Base-by-base conservation (phyloP, 2,888 invertebrate species). In the Drosophila prolongata region DNA sequence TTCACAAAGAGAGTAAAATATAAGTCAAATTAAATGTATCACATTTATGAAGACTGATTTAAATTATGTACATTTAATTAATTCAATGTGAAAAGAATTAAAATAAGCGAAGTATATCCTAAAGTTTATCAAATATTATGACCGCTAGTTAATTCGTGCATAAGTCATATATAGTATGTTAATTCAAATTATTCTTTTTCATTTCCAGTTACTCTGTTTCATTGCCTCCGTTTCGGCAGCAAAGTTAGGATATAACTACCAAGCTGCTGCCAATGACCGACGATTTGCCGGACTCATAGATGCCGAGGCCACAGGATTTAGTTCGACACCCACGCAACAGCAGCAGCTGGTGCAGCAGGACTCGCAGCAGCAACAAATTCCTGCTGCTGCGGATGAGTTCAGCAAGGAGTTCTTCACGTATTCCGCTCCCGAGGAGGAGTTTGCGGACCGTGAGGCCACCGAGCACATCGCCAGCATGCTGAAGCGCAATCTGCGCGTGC, bases 361-460 rank as follows among this genome's bases (percentile, higher is more conserved):
- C 10, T 55, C 64, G 34, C 13, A 52, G 1, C 44, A 64, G 5
- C 60, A 49, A 3, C 52, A 59, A 11, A 19, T 43, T 30, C 52
- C 61, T 0, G 43, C 59, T 1, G 46, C 66, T 6, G 71, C 37
- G 8, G 77, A 90, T 46, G 90, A 88, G 50, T 88, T 79, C 52
- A 90, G 84, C 62, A 91, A 91, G 67, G 89, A 91, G 66, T 90
- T 88, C 61, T 91, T 77, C 55, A 86, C 89, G 1, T 90, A 90
- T 49, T 69, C 89, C 3, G 91, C 91, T 5, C 91, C 91, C 14
- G 91, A 90, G 57, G 91, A 91, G 44, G 90, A 90, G 6, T 79
- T 82, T 55, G 71, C 73, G 0, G 87, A 87, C 47, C 80, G 74
- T 27, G 80, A 77, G 35, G 84, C 80, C 13, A 70, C 71, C 1